These are phyloP conservation scores for Xenus cinereus DNA, from an alignment of 2,113 vertebrate species.

Conservation along the genomic window DNA sequence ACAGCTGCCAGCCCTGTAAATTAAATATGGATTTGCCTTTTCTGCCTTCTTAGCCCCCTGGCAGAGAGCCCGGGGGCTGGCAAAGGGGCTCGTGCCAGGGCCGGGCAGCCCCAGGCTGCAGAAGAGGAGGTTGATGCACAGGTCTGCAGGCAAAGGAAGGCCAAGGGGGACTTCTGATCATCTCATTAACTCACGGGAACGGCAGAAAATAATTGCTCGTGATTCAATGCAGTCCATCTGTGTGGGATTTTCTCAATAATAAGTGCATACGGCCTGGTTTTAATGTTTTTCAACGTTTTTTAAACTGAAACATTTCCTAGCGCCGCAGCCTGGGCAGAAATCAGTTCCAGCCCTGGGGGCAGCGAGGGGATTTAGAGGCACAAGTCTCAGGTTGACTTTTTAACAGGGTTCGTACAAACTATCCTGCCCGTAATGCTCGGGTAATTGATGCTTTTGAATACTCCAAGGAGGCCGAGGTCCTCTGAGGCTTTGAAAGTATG, in stretches of 20 bases:
- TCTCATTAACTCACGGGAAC: constrained; percentile 54
- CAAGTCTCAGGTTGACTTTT: constrained; percentile 51
- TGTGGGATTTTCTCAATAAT: constrained; percentile 67
- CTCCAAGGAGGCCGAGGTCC: constrained; percentile 4
- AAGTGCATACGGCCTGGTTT: constrained; percentile 59
- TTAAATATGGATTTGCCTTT: not conserved
- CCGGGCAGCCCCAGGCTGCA: not conserved
- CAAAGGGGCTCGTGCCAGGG: not conserved
- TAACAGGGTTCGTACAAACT: constrained; percentile 55
- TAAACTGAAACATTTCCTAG: constrained; percentile 62
- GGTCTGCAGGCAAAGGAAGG: not conserved
- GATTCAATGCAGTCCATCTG: constrained; percentile 63
- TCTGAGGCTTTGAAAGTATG: constrained; percentile 45
- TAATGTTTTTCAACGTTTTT: constrained; percentile 53
- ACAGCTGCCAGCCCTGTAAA: not conserved
- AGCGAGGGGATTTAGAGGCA: constrained; percentile 46
- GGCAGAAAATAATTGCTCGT: constrained; percentile 58
- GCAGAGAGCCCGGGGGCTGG: not conserved
- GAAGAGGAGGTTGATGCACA: not conserved
- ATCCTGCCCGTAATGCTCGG: not conserved
- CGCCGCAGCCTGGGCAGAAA: constrained; percentile 4
- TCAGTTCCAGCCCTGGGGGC: constrained; percentile 53
- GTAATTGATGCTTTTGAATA: constrained; percentile 63
- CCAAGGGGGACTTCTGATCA: constrained; percentile 24
- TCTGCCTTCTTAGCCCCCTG: not conserved